Percentiles rank a stretch among this genome's conserved stretches.
Conservation (phyloP, 2,113 vertebrate species). For the Galemys pyrenaicus region DNA sequence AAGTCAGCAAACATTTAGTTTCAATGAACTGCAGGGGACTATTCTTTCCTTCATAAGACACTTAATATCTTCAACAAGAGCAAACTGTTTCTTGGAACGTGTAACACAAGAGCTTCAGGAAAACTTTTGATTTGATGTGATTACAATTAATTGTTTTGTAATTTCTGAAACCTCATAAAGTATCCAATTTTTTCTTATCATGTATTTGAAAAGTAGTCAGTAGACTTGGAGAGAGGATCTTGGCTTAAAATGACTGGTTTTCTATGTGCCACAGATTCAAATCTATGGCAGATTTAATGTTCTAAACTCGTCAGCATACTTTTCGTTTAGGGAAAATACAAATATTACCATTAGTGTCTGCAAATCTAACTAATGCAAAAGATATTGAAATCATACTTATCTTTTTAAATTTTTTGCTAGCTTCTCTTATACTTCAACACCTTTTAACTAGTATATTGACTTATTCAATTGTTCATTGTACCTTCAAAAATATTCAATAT, state of each 20-base stretch:
- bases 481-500: conserved; percentile 35
- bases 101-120: background rate
- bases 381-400: background rate
- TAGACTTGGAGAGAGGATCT: background rate
- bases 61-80: background rate
- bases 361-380: background rate
- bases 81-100: background rate
- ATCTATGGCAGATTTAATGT: background rate
- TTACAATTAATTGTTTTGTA: conserved; percentile 9
- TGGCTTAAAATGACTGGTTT: background rate
- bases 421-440: background rate
- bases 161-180: background rate
- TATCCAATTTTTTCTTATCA: background rate
- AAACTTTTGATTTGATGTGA: background rate
- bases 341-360: background rate
- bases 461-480: background rate
- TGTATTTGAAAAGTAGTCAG: background rate
- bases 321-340: background rate
- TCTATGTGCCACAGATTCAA: background rate
- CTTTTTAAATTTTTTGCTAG: background rate
- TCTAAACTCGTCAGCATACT: background rate
- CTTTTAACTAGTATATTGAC: background rate
- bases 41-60: background rate
- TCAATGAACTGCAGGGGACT: conserved; percentile 5
- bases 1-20: background rate